Percentiles rank a stretch among this genome's conserved stretches.
Evolutionary conservation across 2,888 invertebrate species (phyloP).

Genomic region (Ptilodon capucinus): DNA sequence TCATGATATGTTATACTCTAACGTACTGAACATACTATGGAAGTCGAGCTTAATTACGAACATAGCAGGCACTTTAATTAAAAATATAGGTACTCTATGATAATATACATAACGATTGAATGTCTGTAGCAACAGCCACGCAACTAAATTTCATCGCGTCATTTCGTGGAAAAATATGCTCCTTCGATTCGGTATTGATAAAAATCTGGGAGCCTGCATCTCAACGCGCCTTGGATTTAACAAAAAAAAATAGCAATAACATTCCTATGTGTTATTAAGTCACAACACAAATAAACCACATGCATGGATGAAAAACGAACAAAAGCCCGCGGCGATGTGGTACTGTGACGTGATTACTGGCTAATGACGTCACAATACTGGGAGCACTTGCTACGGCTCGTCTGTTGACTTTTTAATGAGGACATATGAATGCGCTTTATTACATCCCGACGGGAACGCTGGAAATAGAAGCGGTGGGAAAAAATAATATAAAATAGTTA

Average conservation of each 20-base stretch:
- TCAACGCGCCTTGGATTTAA: background rate
- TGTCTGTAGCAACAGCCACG: too few relatives aligned
- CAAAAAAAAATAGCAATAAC: background rate
- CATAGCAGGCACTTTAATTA: too few relatives aligned
- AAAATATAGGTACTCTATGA: too few relatives aligned
- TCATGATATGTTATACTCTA: too few relatives aligned
- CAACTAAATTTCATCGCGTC: too few relatives aligned
- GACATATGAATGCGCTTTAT: constrained; percentile 36
- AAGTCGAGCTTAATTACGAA: too few relatives aligned
- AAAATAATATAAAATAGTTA: background rate
- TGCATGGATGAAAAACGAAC: constrained; percentile 25
- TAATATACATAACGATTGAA: too few relatives aligned
- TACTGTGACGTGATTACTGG: constrained; percentile 44
- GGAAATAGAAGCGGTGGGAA: background rate
- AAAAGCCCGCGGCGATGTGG: constrained; percentile 32
- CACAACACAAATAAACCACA: constrained; percentile 18
- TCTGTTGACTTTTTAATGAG: constrained; percentile 55
- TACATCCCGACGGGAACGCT: constrained; percentile 9
- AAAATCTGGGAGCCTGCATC: too few relatives aligned
- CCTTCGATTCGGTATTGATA: too few relatives aligned
- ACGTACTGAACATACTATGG: too few relatives aligned
- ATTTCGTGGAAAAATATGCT: too few relatives aligned
- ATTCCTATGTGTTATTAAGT: constrained; percentile 4
- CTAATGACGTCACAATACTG: constrained; percentile 51
- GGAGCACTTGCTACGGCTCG: constrained; percentile 34